These are phyloP conservation scores for Drosophila merina DNA, from an alignment of 2,888 invertebrate species.

Conservation along the genomic window DNA sequence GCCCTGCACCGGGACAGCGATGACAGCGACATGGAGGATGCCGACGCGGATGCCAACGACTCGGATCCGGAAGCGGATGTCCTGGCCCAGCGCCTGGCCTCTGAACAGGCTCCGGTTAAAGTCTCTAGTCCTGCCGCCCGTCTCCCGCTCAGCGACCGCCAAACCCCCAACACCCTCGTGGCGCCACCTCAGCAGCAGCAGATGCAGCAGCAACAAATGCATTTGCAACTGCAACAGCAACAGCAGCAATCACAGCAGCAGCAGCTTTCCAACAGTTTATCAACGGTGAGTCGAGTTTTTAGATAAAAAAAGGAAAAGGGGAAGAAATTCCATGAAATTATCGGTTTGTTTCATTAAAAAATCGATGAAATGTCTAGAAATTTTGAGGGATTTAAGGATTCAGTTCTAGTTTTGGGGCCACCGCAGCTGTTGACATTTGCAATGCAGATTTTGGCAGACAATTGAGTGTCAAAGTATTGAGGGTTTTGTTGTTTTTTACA, in stretches of 20 bases:
- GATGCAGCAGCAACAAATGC: constrained; percentile 45
- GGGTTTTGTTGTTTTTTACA: not conserved
- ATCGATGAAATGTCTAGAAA: no score
- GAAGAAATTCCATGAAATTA: no score
- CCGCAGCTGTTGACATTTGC: constrained; percentile 58
- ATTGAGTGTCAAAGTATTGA: constrained; percentile 35
- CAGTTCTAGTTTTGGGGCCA: constrained; percentile 28
- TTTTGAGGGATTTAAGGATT: not conserved
- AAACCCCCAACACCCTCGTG: constrained; percentile 90
- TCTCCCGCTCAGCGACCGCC: constrained; percentile 90
- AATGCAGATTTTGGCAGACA: constrained; percentile 65
- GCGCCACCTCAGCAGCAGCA: constrained; percentile 60
- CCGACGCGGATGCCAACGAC: constrained; percentile 47
- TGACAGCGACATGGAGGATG: constrained; percentile 47
- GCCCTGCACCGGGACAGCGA: constrained; percentile 47
- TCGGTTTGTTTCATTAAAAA: no score
- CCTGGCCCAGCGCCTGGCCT: constrained; percentile 63
- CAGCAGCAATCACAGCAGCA: constrained; percentile 32
- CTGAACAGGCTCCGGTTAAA: constrained; percentile 65
- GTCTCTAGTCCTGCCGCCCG: constrained; percentile 84
- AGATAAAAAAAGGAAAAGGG: no score
- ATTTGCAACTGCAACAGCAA: constrained; percentile 47
- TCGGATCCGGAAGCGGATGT: constrained; percentile 39
- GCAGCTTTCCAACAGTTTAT: constrained; percentile 65
- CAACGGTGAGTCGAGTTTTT: constrained; percentile 69